Conservation (phyloP, 2,888 invertebrate genomes). For the Cremastobaeus sp. region DNA sequence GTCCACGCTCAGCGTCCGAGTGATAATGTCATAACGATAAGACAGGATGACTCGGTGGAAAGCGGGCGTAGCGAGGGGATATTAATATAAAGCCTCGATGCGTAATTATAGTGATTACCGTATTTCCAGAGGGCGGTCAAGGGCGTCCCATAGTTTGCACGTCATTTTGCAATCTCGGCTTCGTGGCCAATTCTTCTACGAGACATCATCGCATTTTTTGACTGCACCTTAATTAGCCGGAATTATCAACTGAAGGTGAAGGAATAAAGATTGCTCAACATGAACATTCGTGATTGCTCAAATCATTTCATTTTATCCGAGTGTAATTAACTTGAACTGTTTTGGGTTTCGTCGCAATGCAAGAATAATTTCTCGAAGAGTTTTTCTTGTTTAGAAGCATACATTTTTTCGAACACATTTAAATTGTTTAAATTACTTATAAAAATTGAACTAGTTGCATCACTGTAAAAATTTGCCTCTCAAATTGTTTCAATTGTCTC, state of each 20-base stretch:
- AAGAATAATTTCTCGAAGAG: no score
- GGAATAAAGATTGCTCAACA: not conserved
- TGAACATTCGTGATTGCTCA: no score
- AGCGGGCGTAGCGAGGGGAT: constrained; percentile 75
- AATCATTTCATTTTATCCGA: no score
- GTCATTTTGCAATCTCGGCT: constrained; percentile 78
- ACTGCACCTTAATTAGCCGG: constrained; percentile 11
- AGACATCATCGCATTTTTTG: constrained; percentile 61
- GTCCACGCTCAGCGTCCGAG: no score
- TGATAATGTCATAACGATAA: constrained; percentile 62
- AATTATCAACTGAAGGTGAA: constrained; percentile 10
- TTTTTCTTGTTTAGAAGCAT: no score
- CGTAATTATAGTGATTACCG: constrained; percentile 79
- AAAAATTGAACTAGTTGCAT: no score
- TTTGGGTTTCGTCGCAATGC: no score
- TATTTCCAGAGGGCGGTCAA: constrained; percentile 78
- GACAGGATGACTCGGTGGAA: constrained; percentile 59
- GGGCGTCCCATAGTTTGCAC: constrained; percentile 78
- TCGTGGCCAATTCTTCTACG: constrained; percentile 65
- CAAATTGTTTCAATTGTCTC: no score
- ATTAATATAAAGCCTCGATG: constrained; percentile 78
- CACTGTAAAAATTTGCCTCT: no score
- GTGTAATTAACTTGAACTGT: no score
- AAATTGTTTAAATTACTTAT: no score
- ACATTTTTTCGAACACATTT: no score